phyloP scores from a whole-genome alignment of 2,113 vertebrate genomes.

The Cepphus grylle region DNA sequence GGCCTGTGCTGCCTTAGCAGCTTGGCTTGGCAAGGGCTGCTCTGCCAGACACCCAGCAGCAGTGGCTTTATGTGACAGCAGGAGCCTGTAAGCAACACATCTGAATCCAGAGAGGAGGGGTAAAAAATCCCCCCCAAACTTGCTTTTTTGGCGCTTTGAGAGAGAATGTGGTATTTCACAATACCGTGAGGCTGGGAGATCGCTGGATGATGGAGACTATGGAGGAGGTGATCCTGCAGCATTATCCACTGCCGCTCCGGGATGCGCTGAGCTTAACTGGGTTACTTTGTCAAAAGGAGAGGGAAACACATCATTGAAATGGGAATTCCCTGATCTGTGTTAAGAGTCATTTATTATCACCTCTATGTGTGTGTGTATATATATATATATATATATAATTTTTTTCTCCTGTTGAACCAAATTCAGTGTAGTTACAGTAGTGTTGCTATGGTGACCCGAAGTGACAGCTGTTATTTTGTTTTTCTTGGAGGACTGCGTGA shows the following conservation, averaged over 20 bases:
- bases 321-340: background rate
- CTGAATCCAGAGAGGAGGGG: background rate
- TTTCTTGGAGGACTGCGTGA: conserved; percentile 40
- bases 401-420: conserved; percentile 26
- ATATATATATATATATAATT: background rate
- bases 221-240: background rate
- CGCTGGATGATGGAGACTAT: background rate
- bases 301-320: background rate
- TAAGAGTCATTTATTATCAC: background rate
- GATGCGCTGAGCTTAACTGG: background rate
- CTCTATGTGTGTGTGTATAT: background rate
- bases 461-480: conserved; percentile 77
- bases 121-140: background rate
- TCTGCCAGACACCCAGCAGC: background rate
- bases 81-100: background rate
- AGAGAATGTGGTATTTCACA: background rate
- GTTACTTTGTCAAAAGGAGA: background rate
- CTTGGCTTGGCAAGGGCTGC: background rate
- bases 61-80: background rate
- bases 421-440: conserved; percentile 64
- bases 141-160: background rate
- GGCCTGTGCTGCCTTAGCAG: background rate
- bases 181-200: fast-evolving
- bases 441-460: conserved; percentile 82
- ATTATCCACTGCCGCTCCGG: background rate